A percentile compares a stretch with the other conserved stretches of the same genome.
These are phyloP conservation scores for Chascanopsetta lugubris DNA, from an alignment of 2,113 vertebrate species.

Conservation along the genomic window DNA sequence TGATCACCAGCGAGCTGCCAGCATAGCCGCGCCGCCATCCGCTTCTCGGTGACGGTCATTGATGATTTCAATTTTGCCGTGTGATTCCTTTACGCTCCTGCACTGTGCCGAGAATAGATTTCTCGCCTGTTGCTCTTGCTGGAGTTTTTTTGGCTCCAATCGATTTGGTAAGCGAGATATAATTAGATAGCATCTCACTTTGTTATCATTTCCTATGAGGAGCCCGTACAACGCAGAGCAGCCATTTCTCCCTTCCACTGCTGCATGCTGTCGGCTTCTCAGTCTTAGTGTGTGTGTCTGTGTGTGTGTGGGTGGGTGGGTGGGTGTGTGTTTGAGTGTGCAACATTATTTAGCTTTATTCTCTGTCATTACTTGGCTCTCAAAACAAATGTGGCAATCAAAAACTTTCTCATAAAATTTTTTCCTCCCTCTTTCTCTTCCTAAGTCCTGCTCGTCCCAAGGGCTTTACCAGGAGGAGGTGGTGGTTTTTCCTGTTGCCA, in stretches of 20 bases:
- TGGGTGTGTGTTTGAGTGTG: constrained; percentile 9
- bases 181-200: constrained; percentile 67
- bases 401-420: constrained; percentile 57
- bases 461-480: constrained; percentile 25
- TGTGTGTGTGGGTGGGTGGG: constrained; percentile 4
- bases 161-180: constrained; percentile 70
- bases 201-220: constrained; percentile 55
- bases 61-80: constrained; percentile 69
- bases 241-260: constrained; percentile 30
- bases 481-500: constrained; percentile 55
- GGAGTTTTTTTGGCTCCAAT: constrained; percentile 71
- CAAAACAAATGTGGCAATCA: constrained; percentile 61
- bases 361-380: constrained; percentile 37
- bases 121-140: constrained; percentile 62
- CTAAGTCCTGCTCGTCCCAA: constrained; percentile 9
- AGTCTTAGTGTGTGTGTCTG: constrained; percentile 5
- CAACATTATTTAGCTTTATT: constrained; percentile 41
- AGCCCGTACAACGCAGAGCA: constrained; percentile 11
- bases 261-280: constrained; percentile 46
- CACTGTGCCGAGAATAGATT: constrained; percentile 65
- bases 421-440: constrained; percentile 16
- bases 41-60: constrained; percentile 62
- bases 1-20: constrained; percentile 53
- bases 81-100: constrained; percentile 53
- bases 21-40: constrained; percentile 45